Base-by-base conservation (phyloP, 2,797 vertebrate species). In the Toxotes lorentzi region DNA sequence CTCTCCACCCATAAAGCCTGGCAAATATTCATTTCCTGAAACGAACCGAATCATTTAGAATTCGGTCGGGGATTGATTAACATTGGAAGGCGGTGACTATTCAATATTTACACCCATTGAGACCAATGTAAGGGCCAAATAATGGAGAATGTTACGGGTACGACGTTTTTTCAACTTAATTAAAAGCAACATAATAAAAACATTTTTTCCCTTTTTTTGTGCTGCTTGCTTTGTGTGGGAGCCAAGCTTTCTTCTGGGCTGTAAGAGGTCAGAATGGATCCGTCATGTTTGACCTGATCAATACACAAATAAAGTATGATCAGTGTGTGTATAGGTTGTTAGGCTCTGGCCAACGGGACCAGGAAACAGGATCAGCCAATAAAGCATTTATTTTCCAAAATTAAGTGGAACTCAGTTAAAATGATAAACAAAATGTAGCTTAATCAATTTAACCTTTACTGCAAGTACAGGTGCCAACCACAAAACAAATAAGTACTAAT, bases 41-140 rank as follows among this genome's bases (percentile, higher is more conserved):
- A 94, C 92, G 82, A 93, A 95, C 92, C 88, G 84, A 95, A 96
- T 96, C 91, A 92, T 95, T 95, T 95, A 93, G 91, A 95, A 95
- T 95, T 94, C 92, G 88, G 92, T 90, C 19, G 79, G 91, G 93
- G 89, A 96, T 96, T 90, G 80, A 97, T 97, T 96, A 96, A 93
- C 93, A 96, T 96, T 91, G 91, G 84, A 58, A 91, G 75, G 91
- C 90, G 72, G 89, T 68, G 83, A 85, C 86, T 59, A 91, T 90
- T 97, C 96, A 92, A 95, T 97, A 96, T 96, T 96, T 95, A 94
- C 89, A 88, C 92, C 93, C 92, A 16, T 17, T 86, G 94, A 96
- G 95, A 95, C 89, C 81, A 90, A 91, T 48, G 90, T 91, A 86
- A 93, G 89, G 90, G 91, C 93, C 93, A 93, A 95, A 96, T 95